phyloP scores from a whole-genome alignment of 2,113 vertebrate genomes.

The Romanogobio albipinnatus region DNA sequence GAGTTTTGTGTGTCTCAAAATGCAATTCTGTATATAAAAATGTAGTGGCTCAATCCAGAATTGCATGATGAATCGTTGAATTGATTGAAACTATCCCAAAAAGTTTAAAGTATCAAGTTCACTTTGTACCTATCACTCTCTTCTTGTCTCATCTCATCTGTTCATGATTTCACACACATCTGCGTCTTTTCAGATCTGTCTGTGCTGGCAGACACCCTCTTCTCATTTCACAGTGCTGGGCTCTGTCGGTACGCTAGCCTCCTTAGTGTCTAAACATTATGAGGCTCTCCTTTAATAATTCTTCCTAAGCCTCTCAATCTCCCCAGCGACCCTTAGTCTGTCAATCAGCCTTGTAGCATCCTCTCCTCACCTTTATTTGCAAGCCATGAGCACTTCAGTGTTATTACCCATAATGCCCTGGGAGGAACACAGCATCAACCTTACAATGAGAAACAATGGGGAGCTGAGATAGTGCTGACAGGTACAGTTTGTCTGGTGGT shows the following conservation, averaged over 20 bases:
- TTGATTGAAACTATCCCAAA: not conserved
- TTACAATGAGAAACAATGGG: conserved; percentile 23
- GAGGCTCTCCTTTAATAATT: conserved; percentile 44
- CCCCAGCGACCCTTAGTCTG: conserved; percentile 12
- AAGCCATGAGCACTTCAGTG: conserved; percentile 12
- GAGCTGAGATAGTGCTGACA: conserved; percentile 29
- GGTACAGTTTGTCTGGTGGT: conserved; percentile 25
- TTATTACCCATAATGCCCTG: conserved; percentile 22
- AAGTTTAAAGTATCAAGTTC: not conserved
- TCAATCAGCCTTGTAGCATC: conserved; percentile 36
- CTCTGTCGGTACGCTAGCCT: not conserved
- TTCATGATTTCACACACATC: not conserved
- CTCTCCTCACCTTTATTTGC: conserved; percentile 26
- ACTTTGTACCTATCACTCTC: not conserved
- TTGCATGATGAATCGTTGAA: not conserved
- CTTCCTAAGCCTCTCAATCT: conserved; percentile 22
- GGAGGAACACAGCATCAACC: conserved; percentile 3
- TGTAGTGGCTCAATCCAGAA: not conserved
- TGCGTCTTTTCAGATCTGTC: conserved; percentile 3
- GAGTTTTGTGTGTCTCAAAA: too few relatives aligned
- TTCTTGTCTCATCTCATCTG: not conserved
- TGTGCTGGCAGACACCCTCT: not conserved
- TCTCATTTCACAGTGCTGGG: conserved; percentile 7
- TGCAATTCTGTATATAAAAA: not conserved
- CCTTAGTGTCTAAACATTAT: conserved; percentile 31